Base-by-base conservation (phyloP, 2,797 vertebrate genomes). In the Enteromius treurensis region DNA sequence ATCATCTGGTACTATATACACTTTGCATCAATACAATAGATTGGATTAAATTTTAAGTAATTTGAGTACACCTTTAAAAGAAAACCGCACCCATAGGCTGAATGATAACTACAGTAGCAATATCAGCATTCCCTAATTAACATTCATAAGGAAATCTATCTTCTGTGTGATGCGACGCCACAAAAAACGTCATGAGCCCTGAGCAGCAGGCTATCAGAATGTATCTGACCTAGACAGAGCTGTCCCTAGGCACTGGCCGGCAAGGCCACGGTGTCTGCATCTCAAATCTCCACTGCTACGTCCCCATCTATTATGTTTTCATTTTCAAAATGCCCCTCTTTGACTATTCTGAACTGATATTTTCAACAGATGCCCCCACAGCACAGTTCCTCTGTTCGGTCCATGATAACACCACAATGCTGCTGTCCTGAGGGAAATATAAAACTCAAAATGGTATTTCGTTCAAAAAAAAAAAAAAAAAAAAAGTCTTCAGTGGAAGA, bases 161-260 rank as follows among this genome's bases (percentile, higher is more conserved):
- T 23, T 42, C 42, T 76, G 23, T 23, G 13, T 14, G 7, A 60
- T 4, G 15, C 17, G 21, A 58, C 14, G 34, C 58, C 34, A 58
- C 7, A 26, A n/a, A 53, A 34, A 53, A n/a, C 47, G 0, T 75
- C 32, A 75, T 23, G 29, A 55, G 51, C 32, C 21, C 32, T 23
- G 53, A 76, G 73, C 73, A 26, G 19, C 71, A 65, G 71, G 67
- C 53, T 69, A 85, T 85, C 73, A 69, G 60, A 69, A 42, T 23
- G 29, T 73, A 53, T 70, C 40, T 77, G 80, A 51, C 13, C 60
- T 69, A 81, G 53, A 64, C 65, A 81, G 77, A 70, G 51, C 55
- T 79, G 51, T 84, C 86, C 51, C 67, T 77, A 79, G 81, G 67
- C 75, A 73, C 75, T 32, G 58, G 23, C 23, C 37, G 0, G 58